Evolutionary conservation across 1,140 invertebrate genomes (phyloP).

Genomic region (Lepeophtheirus salmonis): DNA sequence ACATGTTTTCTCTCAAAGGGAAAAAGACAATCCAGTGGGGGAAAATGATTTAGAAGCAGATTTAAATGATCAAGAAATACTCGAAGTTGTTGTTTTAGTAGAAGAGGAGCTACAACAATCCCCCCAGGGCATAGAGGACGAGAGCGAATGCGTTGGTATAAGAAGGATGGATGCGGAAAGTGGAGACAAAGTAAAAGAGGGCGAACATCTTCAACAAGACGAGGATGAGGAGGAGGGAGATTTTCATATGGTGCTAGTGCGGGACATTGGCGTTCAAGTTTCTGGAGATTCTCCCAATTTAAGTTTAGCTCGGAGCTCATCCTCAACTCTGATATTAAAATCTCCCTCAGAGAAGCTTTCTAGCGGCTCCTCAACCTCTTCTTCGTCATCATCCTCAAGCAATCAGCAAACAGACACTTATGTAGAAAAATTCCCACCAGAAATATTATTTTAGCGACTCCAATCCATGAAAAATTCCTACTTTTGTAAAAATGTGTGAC

Average conservation of each 20-base stretch:
- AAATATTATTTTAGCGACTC: background rate
- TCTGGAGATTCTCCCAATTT: background rate
- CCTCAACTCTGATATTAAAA: background rate
- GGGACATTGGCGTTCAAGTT: background rate
- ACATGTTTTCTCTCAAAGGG: no score
- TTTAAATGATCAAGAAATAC: no score
- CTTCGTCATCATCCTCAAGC: background rate
- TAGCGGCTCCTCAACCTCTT: background rate
- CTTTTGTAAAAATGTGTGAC: background rate
- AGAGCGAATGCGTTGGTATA: background rate
- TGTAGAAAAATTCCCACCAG: background rate
- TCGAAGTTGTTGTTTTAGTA: no score
- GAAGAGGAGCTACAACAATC: background rate
- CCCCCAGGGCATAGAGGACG: background rate
- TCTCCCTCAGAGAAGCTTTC: no score
- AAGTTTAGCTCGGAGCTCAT: no score
- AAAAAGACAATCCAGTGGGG: no score
- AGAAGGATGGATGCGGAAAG: no score
- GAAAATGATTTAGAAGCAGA: no score
- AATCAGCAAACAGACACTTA: background rate
- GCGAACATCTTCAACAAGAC: no score
- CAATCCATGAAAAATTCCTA: background rate
- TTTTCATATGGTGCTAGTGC: background rate
- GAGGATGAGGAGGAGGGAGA: background rate
- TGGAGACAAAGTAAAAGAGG: no score